A percentile compares a stretch with the other conserved stretches of the same genome.
Conservation (phyloP, 2,113 vertebrate genomes). For the Cisticola juncidis region DNA sequence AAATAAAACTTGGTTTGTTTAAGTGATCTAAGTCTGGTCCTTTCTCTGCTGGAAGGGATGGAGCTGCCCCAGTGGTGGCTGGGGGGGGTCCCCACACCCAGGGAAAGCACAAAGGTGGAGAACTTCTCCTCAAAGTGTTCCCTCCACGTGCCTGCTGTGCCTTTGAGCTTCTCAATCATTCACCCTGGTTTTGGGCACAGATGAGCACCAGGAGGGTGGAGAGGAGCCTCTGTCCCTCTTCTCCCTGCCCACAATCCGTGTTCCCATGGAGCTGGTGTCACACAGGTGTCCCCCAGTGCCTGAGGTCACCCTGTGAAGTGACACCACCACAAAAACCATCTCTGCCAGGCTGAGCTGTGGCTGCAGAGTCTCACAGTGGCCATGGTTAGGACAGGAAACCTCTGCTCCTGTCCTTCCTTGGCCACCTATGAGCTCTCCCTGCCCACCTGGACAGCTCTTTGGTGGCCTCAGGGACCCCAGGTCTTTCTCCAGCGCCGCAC, state of each 20-base stretch:
- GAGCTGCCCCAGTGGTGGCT: not conserved
- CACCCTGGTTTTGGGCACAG: not conserved
- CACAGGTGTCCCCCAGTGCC: rapidly evolving
- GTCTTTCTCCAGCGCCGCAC: not conserved
- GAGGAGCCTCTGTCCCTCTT: not conserved
- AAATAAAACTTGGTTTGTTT: not conserved
- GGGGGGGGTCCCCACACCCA: not conserved
- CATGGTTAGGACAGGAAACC: not conserved
- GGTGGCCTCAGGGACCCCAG: not conserved
- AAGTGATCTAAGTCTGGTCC: not conserved
- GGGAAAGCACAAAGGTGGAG: not conserved
- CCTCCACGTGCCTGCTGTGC: rapidly evolving
- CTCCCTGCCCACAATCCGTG: rapidly evolving
- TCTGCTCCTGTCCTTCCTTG: not conserved
- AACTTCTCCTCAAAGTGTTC: not conserved
- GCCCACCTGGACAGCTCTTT: not conserved
- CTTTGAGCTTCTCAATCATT: not conserved
- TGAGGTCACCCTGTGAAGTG: rapidly evolving
- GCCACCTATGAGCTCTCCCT: not conserved
- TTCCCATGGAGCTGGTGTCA: rapidly evolving
- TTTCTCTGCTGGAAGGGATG: not conserved
- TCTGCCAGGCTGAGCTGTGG: not conserved
- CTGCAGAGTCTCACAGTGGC: not conserved
- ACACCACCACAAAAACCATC: not conserved
- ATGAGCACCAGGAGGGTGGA: not conserved